Percentiles rank a stretch among this genome's conserved stretches.
These are phyloP conservation scores for Epsilonema sp. DNA, from an alignment of 2,888 invertebrate genomes.

Conservation along the genomic window DNA sequence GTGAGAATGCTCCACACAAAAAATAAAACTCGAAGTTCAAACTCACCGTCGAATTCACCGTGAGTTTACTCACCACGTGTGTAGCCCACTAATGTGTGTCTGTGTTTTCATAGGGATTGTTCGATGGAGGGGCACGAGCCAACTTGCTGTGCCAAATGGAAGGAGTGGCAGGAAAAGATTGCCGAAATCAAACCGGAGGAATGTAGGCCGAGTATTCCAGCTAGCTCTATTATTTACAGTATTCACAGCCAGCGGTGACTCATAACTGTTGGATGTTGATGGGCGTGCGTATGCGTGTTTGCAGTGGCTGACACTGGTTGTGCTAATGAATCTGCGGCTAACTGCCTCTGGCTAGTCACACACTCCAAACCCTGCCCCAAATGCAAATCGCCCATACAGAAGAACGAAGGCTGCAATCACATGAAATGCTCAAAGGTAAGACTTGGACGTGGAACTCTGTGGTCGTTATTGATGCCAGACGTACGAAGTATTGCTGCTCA, in stretches of 20 bases:
- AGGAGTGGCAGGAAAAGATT: constrained; percentile 42
- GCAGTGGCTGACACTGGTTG: constrained; percentile 9
- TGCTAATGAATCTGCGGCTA: constrained; percentile 41
- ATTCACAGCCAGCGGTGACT: too few relatives aligned
- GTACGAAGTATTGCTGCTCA: too few relatives aligned
- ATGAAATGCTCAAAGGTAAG: constrained; percentile 49
- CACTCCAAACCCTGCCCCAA: constrained; percentile 50
- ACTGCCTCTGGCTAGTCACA: constrained; percentile 47
- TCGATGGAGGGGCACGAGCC: constrained; percentile 46
- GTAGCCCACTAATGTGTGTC: too few relatives aligned
- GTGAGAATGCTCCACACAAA: too few relatives aligned
- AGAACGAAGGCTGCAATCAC: constrained; percentile 51
- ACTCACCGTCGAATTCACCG: too few relatives aligned
- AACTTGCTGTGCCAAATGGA: constrained; percentile 45
- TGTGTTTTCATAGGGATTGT: constrained; percentile 36
- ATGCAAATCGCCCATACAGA: constrained; percentile 49
- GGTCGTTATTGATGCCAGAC: too few relatives aligned
- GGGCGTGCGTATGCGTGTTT: background rate
- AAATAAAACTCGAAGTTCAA: too few relatives aligned
- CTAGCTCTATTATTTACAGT: too few relatives aligned
- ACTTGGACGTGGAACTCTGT: background rate
- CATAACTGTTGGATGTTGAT: too few relatives aligned
- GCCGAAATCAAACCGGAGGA: constrained; percentile 46
- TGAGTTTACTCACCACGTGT: too few relatives aligned
- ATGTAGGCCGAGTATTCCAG: constrained; percentile 17